These are phyloP conservation scores for Phoenicopterus ruber DNA, from an alignment of 2,113 vertebrate species.

Conservation along the genomic window DNA sequence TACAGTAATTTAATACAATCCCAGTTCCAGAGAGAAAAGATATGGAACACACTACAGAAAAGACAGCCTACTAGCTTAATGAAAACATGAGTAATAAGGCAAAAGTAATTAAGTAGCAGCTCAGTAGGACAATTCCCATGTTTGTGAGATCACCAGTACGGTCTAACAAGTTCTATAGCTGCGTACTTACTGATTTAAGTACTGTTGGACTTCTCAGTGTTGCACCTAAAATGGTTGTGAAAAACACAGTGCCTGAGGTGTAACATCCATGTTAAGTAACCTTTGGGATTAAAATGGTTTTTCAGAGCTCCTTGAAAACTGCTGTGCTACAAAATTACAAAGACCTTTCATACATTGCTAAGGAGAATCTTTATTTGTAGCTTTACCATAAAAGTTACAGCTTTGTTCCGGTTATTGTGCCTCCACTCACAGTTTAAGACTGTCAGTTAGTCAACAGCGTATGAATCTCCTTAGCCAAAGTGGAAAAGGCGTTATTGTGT, in stretches of 20 bases:
- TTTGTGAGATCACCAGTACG: neutral
- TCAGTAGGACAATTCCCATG: neutral
- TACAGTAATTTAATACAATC: neutral
- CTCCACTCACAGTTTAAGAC: neutral
- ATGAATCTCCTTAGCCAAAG: neutral
- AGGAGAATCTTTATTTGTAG: neutral
- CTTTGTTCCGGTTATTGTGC: neutral
- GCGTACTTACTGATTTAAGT: neutral
- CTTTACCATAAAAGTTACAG: neutral
- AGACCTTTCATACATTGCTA: neutral
- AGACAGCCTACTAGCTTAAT: neutral
- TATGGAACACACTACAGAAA: neutral
- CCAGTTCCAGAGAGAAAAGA: conserved; percentile 14
- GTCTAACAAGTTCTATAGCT: neutral
- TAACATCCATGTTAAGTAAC: neutral
- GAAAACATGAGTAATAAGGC: conserved; percentile 29
- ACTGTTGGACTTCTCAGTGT: neutral
- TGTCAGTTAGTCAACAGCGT: neutral
- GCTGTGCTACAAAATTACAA: neutral
- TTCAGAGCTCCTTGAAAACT: neutral
- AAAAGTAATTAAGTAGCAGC: neutral
- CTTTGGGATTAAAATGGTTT: neutral
- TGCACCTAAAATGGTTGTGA: neutral
- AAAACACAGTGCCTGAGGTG: neutral
- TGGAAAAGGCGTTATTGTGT: neutral